These are phyloP conservation scores for Metacarcinus magister DNA, from an alignment of 2,888 invertebrate species.

Conservation along the genomic window DNA sequence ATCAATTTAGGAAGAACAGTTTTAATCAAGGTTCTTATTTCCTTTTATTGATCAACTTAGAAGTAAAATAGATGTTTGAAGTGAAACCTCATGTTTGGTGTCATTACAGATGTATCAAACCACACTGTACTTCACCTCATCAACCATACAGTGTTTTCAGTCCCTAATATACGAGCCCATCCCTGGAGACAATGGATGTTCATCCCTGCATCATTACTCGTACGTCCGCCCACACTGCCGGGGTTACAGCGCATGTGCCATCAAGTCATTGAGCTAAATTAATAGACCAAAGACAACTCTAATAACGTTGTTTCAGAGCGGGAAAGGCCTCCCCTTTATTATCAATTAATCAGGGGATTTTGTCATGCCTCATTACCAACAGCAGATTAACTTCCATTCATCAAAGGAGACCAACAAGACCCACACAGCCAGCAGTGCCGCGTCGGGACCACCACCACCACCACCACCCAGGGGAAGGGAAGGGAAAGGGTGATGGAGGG, in stretches of 20 bases:
- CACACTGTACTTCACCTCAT: neutral
- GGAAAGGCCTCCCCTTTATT: neutral
- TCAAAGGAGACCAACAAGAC: neutral
- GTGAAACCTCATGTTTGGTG: neutral
- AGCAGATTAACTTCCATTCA: neutral
- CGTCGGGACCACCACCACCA: too few species aligned
- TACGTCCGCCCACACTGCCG: constrained; percentile 61
- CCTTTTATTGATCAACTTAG: neutral
- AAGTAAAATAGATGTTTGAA: neutral
- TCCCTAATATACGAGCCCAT: neutral
- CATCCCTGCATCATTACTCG: constrained; percentile 52
- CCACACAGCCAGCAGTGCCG: neutral
- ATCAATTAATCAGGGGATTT: neutral
- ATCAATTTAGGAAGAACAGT: neutral
- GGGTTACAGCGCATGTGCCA: constrained; percentile 69
- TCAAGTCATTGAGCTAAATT: constrained; percentile 67
- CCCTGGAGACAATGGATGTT: neutral
- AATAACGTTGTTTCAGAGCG: constrained; percentile 22
- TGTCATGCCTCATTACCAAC: neutral
- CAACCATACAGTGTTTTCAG: neutral
- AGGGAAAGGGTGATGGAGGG: neutral
- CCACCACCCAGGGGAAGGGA: neutral
- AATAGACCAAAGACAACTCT: constrained; percentile 63
- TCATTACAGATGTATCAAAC: neutral
- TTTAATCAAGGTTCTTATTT: neutral